A percentile compares a stretch with the other conserved stretches of the same genome.
phyloP scores from a whole-genome alignment of 2,113 vertebrate genomes.

The Gadus macrocephalus region DNA sequence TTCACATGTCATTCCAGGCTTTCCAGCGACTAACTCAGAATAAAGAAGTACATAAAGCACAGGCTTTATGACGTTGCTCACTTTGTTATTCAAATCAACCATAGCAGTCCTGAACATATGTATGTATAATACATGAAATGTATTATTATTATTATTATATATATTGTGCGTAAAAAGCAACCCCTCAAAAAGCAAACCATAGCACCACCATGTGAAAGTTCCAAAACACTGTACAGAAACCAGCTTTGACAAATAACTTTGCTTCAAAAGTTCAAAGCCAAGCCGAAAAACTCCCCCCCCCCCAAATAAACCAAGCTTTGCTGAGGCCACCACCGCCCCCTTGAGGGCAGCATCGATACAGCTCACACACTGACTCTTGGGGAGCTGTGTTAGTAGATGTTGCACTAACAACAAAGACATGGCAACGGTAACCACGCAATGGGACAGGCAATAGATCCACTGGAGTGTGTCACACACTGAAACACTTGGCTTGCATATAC shows the following conservation, averaged over 20 bases:
- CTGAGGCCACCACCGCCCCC: conserved; percentile 16
- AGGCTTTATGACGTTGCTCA: too few species aligned
- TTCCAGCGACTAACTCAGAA: not conserved
- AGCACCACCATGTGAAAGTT: conserved; percentile 64
- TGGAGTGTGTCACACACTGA: not conserved
- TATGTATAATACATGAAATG: too few species aligned
- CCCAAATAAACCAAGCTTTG: conserved; percentile 49
- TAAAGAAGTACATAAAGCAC: too few species aligned
- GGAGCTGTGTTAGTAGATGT: conserved; percentile 60
- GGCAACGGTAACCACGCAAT: conserved; percentile 51
- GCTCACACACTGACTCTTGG: conserved; percentile 32
- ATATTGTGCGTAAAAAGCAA: conserved; percentile 14
- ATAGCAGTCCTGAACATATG: conserved; percentile 5
- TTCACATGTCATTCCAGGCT: conserved; percentile 67
- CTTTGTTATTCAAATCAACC: conserved; percentile 13
- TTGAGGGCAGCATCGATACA: not conserved
- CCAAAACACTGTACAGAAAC: conserved; percentile 38
- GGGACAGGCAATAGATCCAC: not conserved
- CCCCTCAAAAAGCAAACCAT: conserved; percentile 7
- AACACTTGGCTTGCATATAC: too few species aligned
- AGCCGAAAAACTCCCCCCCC: conserved; percentile 48
- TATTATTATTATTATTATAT: too few species aligned
- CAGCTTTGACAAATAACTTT: conserved; percentile 65
- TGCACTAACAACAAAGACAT: conserved; percentile 40
- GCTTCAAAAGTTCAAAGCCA: conserved; percentile 61